Evolutionary conservation across 2,888 invertebrate genomes (phyloP), one percentile per base, ranked within the genome.

Genomic region (Metacarcinus magister): DNA sequence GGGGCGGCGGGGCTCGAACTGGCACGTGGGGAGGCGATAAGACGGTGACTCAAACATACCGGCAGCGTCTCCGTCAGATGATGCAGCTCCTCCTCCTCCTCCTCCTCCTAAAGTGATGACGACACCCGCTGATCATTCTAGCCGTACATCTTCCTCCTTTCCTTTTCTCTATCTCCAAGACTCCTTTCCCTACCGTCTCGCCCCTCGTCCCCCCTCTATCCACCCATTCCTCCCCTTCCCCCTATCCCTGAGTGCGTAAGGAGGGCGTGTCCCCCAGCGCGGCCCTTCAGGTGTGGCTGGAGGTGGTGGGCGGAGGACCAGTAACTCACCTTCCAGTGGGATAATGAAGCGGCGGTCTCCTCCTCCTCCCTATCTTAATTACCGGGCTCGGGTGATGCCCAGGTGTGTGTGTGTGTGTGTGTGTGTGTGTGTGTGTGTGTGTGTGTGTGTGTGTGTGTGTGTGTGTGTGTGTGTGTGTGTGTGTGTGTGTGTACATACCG

Each of bases 361-460:
- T 82, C 82, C 82, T 82, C 32, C 82, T 82, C 32, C 82, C 32
- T 28, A 82, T 82, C 82, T 82, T 82, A 82, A 82, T 82, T 82
- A 82, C 82, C 82, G 28, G 82, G 82, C 82, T 82, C 32, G 7
- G 82, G 82, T 82, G 82, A 82, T 82, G 82, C 32, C 82, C 82
- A 82, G 82, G 82, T 82, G 32, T 32, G 82, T 82, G 82, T 82
- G 82, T 82, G 82, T 82, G 82, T 82, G 82, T 82, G 82, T 54
- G 82, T 82, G 19, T 19, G 82, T 82, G 82, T 82, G 82, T 82
- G 82, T 82, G 82, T 82, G 82, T 82, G 82, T 82, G 19, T 19
- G 82, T 82, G 82, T 82, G 82, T 82, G 82, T 82, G 82, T 82
- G 82, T 82, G 82, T 54, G 54, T 54, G 54, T 54, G 54, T 54